These are phyloP conservation scores for Opisthocomus hoazin DNA, from an alignment of 2,113 vertebrate genomes.

Conservation along the genomic window DNA sequence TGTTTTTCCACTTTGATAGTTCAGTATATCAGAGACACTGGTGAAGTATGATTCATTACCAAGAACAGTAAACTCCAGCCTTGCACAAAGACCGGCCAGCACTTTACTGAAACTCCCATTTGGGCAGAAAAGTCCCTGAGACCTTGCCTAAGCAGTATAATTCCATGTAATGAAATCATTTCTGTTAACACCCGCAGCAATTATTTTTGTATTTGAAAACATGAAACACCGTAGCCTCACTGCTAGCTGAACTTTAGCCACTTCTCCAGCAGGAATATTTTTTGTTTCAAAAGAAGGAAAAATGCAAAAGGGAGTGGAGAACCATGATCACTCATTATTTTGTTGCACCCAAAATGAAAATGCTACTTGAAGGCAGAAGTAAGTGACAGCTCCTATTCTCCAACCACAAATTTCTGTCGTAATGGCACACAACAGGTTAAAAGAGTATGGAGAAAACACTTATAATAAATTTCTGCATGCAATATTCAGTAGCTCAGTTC, in stretches of 20 bases:
- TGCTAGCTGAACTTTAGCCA: not conserved
- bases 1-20: not conserved
- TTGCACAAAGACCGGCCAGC: not conserved
- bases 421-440: not conserved
- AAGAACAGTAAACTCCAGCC: not conserved
- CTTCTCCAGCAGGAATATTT: not conserved
- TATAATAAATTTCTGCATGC: conserved; percentile 43
- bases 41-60: not conserved
- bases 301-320: not conserved
- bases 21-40: not conserved
- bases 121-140: not conserved
- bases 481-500: conserved; percentile 40
- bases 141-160: not conserved
- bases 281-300: not conserved
- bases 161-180: not conserved
- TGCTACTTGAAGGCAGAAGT: not conserved
- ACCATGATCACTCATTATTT: not conserved
- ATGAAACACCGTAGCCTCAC: not conserved
- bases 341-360: not conserved
- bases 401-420: not conserved
- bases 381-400: not conserved
- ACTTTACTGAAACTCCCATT: not conserved
- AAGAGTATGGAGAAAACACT: not conserved
- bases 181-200: not conserved
- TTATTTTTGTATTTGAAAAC: not conserved